phyloP scores from a whole-genome alignment of 1,140 invertebrate genomes.

The Centruroides sculpturatus region DNA sequence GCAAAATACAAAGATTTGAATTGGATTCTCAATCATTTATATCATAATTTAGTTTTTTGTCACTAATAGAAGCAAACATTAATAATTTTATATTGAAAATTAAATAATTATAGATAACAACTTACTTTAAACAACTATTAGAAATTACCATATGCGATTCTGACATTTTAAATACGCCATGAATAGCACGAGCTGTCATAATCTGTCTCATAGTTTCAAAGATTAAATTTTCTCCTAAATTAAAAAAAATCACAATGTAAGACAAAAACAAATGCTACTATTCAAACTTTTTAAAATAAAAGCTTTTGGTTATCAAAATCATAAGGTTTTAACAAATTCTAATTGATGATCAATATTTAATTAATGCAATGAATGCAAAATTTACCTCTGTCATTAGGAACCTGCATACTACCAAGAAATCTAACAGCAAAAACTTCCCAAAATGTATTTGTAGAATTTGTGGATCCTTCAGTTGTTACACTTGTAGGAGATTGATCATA shows the following conservation, averaged over 20 bases:
- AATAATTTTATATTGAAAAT: background rate
- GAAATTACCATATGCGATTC: conserved; percentile 32
- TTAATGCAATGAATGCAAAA: too few species aligned
- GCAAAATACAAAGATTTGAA: background rate
- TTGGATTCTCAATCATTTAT: too few species aligned
- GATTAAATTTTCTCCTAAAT: conserved; percentile 30
- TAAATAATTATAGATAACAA: background rate
- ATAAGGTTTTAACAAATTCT: too few species aligned
- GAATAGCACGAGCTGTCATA: conserved; percentile 35
- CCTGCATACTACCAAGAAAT: conserved; percentile 15
- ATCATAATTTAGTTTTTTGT: too few species aligned
- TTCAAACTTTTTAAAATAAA: too few species aligned
- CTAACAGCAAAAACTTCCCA: conserved; percentile 16
- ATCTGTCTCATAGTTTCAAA: conserved; percentile 35
- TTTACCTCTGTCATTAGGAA: conserved; percentile 13
- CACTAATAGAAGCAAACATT: too few species aligned
- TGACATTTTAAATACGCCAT: conserved; percentile 36
- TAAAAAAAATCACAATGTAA: background rate
- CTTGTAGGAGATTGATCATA: conserved; percentile 25
- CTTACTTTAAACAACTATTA: conserved; percentile 29
- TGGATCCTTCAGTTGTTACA: conserved; percentile 2
- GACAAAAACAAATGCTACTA: too few species aligned
- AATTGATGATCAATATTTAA: too few species aligned
- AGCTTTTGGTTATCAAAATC: too few species aligned
- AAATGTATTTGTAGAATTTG: conserved; percentile 3